Evolutionary conservation across 2,113 vertebrate species (phyloP), one percentile per base, ranked within the genome.

Genomic region (Clupea harengus): DNA sequence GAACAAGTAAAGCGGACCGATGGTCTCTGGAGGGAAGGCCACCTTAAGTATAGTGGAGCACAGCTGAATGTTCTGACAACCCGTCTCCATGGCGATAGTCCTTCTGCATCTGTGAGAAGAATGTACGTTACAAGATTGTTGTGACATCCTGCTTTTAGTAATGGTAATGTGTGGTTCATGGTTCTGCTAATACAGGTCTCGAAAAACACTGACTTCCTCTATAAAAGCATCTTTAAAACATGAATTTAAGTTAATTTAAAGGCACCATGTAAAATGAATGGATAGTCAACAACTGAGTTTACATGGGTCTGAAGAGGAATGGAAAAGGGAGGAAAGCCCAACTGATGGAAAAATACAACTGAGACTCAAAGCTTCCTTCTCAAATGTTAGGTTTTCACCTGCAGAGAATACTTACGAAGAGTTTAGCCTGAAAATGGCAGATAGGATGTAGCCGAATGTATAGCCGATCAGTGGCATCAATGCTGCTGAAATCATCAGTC

Each of bases 391-490:
- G 20, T 60, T 7, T 22, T 60, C 18, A 20, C 22, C 20, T 78
- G 72, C 44, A 82, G 3, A 47, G 32, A 75, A 9, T 67, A 92
- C 92, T 90, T 95, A 97, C 97, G 18, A 0, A 9, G 88, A 89
- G 2, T 86, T 92, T 83, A 97, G 94, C 46, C 57, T 90, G 92
- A 96, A 96, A 85, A 95, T 18, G 3, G 87, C 81, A 4, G 96
- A 95, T 85, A 97, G 91, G 86, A 92, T 0, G 0, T 95, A 97
- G 52, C 97, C 96, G 17, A 96, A 87, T 67, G 92, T 52, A 90
- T 94, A 97, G 87, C 97, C 97, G 2, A 88, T 88, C 9, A 96
- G 54, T 52, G 96, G 96, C 96, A 97, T 95, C 81, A 97, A 88
- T 45, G 92, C 90, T 22, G 91, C 94, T 32, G 90, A 95, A 86